phyloP scores from a whole-genome alignment of 2,113 vertebrate genomes.

The Nyctereutes procyonoides region DNA sequence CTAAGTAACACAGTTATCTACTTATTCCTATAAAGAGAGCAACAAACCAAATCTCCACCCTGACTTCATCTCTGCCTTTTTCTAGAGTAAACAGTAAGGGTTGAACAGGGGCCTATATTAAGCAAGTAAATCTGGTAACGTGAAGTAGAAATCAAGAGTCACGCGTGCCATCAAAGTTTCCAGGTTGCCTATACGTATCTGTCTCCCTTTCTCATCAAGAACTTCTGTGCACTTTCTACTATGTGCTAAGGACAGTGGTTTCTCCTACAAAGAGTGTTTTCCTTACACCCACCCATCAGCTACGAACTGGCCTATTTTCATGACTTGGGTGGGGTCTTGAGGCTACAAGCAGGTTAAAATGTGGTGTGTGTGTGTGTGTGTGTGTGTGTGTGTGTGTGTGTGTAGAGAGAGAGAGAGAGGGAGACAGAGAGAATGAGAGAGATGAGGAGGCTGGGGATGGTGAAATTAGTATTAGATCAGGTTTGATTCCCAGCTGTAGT shows the following conservation, averaged over 20 bases:
- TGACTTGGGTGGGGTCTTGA: neutral
- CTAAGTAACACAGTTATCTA: neutral
- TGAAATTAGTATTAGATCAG: neutral
- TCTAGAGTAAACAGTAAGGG: neutral
- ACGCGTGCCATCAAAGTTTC: neutral
- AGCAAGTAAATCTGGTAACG: neutral
- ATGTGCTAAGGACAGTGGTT: neutral
- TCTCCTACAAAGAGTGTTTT: neutral
- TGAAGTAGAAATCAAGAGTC: neutral
- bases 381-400: neutral
- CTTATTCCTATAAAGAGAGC: conserved; percentile 38
- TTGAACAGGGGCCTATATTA: rapidly evolving
- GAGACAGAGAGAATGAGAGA: neutral
- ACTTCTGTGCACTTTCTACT: neutral
- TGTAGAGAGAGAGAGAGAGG: no score
- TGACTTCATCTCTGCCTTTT: neutral
- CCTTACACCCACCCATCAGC: neutral
- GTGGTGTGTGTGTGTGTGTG: neutral
- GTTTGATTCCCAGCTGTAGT: neutral
- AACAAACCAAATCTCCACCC: neutral
- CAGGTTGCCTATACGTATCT: neutral
- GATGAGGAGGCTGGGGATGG: neutral
- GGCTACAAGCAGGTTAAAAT: no score
- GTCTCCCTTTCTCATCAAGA: neutral
- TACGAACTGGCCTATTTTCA: neutral